Conservation (phyloP, 2,113 vertebrate species). For the Brachionichthys hirsutus region DNA sequence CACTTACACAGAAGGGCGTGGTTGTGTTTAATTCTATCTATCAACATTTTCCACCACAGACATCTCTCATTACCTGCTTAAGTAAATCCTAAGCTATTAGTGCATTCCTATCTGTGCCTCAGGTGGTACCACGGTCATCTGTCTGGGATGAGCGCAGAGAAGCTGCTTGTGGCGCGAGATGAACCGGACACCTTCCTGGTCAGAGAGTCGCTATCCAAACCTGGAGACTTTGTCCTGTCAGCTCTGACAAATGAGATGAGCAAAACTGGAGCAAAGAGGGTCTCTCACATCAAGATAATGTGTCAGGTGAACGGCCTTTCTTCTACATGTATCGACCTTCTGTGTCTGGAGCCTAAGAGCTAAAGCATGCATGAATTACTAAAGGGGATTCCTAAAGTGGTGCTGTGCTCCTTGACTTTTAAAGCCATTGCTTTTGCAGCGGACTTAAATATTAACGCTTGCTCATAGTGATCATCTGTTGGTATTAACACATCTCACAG, state of each 20-base stretch:
- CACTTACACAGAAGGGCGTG: too few species aligned
- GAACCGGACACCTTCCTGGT: constrained; percentile 90
- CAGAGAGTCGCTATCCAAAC: constrained; percentile 94
- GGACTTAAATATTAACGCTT: constrained; percentile 29
- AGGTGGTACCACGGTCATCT: constrained; percentile 97
- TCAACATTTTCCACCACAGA: too few species aligned
- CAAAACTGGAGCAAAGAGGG: constrained; percentile 74
- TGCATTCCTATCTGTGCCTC: constrained; percentile 1
- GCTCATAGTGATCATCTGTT: too few species aligned
- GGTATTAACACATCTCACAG: too few species aligned
- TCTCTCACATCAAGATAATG: constrained; percentile 94
- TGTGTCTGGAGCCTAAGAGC: too few species aligned
- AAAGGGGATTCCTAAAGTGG: constrained; percentile 50
- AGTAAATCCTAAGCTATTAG: too few species aligned
- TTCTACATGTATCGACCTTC: too few species aligned
- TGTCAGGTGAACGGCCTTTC: constrained; percentile 82
- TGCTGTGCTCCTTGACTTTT: constrained; percentile 32
- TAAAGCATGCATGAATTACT: not conserved
- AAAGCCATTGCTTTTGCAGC: constrained; percentile 46
- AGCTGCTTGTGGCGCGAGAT: constrained; percentile 82
- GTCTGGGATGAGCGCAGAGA: constrained; percentile 88
- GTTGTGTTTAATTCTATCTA: too few species aligned
- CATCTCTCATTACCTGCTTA: not conserved
- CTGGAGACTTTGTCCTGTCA: constrained; percentile 93
- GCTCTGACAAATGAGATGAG: constrained; percentile 83